phyloP scores from a whole-genome alignment of 2,113 vertebrate species.

The Chamaetylas fuelleborni region DNA sequence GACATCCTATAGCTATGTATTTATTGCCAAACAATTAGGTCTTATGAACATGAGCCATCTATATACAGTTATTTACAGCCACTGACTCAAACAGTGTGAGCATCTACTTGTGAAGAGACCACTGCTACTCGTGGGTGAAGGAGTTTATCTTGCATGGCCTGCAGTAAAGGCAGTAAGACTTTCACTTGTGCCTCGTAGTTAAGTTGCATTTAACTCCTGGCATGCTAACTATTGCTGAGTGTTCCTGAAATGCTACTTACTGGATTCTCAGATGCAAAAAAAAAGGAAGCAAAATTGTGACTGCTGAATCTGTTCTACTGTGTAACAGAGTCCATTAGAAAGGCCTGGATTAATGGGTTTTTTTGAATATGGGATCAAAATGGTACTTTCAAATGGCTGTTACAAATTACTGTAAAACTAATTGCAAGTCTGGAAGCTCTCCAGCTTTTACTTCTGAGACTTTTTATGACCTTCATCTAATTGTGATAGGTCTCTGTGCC shows the following conservation, averaged over 20 bases:
- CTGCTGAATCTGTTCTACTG: not conserved
- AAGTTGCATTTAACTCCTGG: not conserved
- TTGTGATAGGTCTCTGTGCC: not conserved
- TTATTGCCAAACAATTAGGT: not conserved
- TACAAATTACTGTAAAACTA: not conserved
- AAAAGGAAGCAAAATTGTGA: not conserved
- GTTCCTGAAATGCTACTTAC: not conserved
- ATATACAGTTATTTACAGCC: not conserved
- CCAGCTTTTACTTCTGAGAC: not conserved
- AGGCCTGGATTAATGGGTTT: not conserved
- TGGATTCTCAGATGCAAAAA: not conserved
- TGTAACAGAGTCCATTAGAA: not conserved
- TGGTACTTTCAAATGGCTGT: not conserved
- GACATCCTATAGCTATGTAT: not conserved
- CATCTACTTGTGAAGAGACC: not conserved
- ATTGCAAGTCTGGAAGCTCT: not conserved
- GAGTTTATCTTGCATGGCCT: not conserved
- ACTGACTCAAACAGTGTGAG: not conserved
- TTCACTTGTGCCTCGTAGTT: not conserved
- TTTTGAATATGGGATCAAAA: not conserved
- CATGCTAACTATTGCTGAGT: not conserved
- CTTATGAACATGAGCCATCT: not conserved
- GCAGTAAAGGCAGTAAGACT: not conserved
- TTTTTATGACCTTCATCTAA: not conserved
- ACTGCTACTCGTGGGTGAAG: not conserved